A percentile compares a stretch with the other conserved stretches of the same genome.
phyloP scores from a whole-genome alignment of 2,888 invertebrate species.

The Protodeltote pygarga region DNA sequence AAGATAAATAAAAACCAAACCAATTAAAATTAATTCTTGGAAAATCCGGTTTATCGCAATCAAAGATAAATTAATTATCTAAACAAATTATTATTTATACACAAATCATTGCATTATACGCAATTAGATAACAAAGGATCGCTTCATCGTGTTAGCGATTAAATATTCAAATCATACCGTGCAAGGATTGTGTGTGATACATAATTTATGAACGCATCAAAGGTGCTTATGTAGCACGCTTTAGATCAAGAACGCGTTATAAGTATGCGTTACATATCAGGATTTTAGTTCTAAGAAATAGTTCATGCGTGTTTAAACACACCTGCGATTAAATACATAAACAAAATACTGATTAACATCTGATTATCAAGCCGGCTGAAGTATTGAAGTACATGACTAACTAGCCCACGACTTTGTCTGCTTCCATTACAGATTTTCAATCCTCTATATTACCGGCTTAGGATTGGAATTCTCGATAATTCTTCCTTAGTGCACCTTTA shows the following conservation, averaged over 20 bases:
- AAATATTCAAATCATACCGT: conserved; percentile 36
- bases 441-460: too few relatives aligned
- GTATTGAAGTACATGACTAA: too few relatives aligned
- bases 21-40: conserved; percentile 1
- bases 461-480: too few relatives aligned
- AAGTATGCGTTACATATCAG: conserved; percentile 24
- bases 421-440: too few relatives aligned
- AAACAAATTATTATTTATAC: conserved; percentile 20
- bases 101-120: conserved; percentile 20
- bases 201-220: conserved; percentile 32
- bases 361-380: too few relatives aligned
- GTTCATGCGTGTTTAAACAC: background rate
- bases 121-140: conserved; percentile 46
- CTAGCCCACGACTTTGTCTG: too few relatives aligned
- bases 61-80: conserved; percentile 8
- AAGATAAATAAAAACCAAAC: conserved; percentile 3
- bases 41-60: conserved; percentile 22
- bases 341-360: background rate
- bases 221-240: conserved; percentile 24
- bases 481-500: too few relatives aligned
- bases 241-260: conserved; percentile 23
- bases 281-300: conserved; percentile 1
- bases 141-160: conserved; percentile 30
- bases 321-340: background rate
- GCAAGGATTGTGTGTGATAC: conserved; percentile 40